Evolutionary conservation across 2,113 vertebrate species (phyloP).

Genomic region (Pycnonotus jocosus): DNA sequence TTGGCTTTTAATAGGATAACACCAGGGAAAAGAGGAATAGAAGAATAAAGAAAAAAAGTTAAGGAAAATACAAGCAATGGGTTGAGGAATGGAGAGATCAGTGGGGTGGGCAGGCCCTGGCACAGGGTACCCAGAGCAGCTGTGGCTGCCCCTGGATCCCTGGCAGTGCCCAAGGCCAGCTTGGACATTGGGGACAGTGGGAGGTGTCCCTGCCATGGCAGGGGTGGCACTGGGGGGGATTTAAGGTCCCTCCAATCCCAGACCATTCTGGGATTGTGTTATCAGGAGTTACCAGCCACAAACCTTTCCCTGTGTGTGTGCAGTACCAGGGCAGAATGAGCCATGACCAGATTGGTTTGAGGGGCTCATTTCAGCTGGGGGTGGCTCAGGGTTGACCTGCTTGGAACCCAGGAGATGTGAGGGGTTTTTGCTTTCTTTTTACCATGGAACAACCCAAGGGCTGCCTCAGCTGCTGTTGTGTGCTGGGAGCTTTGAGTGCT

Average conservation of each 20-base stretch:
- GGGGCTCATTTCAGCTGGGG: not conserved
- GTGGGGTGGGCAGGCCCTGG: not conserved
- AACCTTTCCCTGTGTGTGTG: not conserved
- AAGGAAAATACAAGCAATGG: not conserved
- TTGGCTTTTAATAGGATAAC: not conserved
- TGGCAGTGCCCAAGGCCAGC: not conserved
- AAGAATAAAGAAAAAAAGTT: not conserved
- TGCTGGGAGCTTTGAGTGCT: not conserved
- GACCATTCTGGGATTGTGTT: accelerated
- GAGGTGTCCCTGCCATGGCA: not conserved
- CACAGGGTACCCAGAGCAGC: not conserved
- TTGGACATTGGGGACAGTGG: not conserved
- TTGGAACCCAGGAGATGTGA: not conserved
- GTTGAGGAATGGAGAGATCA: not conserved
- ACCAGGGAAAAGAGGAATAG: not conserved
- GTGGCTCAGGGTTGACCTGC: not conserved
- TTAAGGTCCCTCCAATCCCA: accelerated
- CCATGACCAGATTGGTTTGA: not conserved
- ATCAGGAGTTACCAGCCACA: not conserved
- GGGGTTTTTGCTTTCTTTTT: not conserved
- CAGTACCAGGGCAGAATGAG: not conserved
- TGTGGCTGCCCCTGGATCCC: not conserved
- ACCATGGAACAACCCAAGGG: not conserved
- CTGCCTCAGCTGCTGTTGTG: not conserved
- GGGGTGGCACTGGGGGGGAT: accelerated